Percentiles rank a stretch among this genome's conserved stretches.
These are phyloP conservation scores for Drosophila willistoni DNA, from an alignment of 1,140 invertebrate genomes.

Conservation along the genomic window DNA sequence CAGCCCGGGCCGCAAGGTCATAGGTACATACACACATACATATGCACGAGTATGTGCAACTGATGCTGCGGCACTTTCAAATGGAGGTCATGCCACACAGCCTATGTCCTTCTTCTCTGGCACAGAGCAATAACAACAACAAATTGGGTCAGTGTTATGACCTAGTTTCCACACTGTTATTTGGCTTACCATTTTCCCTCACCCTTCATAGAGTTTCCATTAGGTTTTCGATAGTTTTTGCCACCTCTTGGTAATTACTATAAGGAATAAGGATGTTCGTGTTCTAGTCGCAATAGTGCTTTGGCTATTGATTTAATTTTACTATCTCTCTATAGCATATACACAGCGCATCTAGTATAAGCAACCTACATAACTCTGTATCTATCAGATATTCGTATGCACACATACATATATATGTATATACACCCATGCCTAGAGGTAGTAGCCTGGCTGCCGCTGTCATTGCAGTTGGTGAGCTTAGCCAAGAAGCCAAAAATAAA, in stretches of 20 bases:
- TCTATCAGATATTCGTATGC: constrained; percentile 38
- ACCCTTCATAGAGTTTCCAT: not conserved
- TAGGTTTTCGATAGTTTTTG: constrained; percentile 24
- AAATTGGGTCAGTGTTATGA: constrained; percentile 79
- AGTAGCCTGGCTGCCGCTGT: constrained; percentile 36
- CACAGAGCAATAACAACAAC: not conserved
- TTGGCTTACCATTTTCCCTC: not conserved
- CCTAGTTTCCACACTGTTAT: constrained; percentile 44
- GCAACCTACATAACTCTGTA: constrained; percentile 56
- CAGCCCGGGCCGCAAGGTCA: constrained; percentile 65
- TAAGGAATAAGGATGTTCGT: constrained; percentile 44
- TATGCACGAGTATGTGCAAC: not conserved
- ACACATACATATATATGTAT: constrained; percentile 11
- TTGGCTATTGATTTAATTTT: constrained; percentile 46
- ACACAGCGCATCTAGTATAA: constrained; percentile 38
- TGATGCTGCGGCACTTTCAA: constrained; percentile 45
- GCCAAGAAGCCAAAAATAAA: constrained; percentile 78
- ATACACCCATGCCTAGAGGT: constrained; percentile 12
- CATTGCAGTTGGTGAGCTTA: constrained; percentile 65
- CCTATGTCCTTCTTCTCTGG: constrained; percentile 4
- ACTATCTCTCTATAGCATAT: not conserved
- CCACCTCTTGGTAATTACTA: constrained; percentile 51
- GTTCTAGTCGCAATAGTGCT: not conserved
- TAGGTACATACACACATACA: not conserved
- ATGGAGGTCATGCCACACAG: constrained; percentile 41